A percentile compares a stretch with the other conserved stretches of the same genome.
These are phyloP conservation scores for Axis porcinus DNA, from an alignment of 2,113 vertebrate genomes.

Conservation along the genomic window DNA sequence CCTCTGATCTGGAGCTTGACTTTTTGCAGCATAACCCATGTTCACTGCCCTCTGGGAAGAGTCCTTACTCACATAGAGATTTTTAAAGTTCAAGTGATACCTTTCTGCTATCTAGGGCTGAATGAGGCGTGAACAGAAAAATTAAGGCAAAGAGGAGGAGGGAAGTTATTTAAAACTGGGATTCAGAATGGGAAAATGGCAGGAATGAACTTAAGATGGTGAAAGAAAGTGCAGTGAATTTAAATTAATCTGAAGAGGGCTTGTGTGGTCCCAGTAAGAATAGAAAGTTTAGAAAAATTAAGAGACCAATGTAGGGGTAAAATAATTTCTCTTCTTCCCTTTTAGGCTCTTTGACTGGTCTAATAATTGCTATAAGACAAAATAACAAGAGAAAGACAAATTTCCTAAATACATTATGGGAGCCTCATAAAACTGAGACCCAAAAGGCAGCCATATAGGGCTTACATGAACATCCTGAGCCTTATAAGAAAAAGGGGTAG, in stretches of 20 bases:
- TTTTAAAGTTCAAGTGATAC: not conserved
- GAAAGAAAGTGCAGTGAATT: not conserved
- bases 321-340: not conserved
- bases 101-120: not conserved
- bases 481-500: not conserved
- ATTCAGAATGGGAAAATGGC: not conserved
- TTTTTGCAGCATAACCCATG: not conserved
- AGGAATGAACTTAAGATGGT: not conserved
- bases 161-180: not conserved
- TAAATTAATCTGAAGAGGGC: not conserved
- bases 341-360: not conserved
- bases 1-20: conserved; percentile 25
- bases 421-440: not conserved
- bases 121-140: not conserved
- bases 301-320: not conserved
- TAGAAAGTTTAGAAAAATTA: conserved; percentile 3
- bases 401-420: not conserved
- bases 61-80: conserved; percentile 9
- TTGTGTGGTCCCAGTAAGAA: not conserved
- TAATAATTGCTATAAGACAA: not conserved
- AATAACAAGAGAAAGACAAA: not conserved
- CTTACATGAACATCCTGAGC: not conserved
- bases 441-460: not conserved
- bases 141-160: not conserved
- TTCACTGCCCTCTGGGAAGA: not conserved